phyloP scores from a whole-genome alignment of 2,797 vertebrate species.

The Myotis myotis region DNA sequence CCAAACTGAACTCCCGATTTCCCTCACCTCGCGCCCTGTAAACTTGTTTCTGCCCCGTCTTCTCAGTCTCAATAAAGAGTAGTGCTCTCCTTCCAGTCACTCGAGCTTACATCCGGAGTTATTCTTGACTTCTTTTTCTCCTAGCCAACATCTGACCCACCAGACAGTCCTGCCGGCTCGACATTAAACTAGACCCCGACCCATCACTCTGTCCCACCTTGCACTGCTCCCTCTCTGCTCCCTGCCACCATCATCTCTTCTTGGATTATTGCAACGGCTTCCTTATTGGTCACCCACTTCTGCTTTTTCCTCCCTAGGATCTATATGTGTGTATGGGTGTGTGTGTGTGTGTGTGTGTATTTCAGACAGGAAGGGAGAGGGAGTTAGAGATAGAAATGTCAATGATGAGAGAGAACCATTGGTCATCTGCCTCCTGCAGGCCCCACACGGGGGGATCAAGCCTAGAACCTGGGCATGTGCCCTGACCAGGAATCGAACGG shows the following conservation, averaged over 20 bases:
- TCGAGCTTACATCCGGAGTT: no score
- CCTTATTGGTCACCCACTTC: background rate
- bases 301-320: background rate
- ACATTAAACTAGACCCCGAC: background rate
- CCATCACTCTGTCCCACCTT: background rate
- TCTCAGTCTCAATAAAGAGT: background rate
- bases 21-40: rapidly evolving
- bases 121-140: background rate
- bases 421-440: no score
- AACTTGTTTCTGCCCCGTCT: background rate
- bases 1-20: background rate
- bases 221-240: no score
- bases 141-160: no score
- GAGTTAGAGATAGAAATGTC: no score
- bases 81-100: background rate
- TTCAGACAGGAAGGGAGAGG: no score
- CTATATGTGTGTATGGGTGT: background rate
- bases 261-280: background rate
- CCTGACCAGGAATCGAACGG: no score
- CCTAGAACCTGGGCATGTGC: no score
- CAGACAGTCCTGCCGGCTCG: background rate
- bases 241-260: background rate
- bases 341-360: no score
- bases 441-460: no score
- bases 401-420: no score